Conservation (phyloP, 2,797 vertebrate genomes). For the Enteromius fasciolatus region DNA sequence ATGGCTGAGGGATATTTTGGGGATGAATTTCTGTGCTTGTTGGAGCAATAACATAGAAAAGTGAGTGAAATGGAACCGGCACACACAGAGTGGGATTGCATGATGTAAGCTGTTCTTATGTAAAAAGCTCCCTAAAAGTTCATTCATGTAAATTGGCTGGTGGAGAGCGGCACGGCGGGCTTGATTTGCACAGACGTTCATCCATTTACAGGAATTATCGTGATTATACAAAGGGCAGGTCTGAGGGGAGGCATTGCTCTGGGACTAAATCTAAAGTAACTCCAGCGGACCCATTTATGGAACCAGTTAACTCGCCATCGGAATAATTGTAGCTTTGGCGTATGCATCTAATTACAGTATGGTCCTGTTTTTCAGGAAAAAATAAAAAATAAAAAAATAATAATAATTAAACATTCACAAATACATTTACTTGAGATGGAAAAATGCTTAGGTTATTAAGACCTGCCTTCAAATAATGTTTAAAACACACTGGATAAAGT, state of each 20-base stretch:
- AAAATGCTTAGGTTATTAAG: not conserved
- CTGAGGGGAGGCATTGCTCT: constrained; percentile 22
- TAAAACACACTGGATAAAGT: not conserved
- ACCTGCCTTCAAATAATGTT: not conserved
- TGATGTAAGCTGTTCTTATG: constrained; percentile 15
- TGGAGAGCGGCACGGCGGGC: not conserved
- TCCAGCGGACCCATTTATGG: constrained; percentile 16
- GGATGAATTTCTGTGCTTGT: constrained; percentile 32
- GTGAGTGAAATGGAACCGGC: not conserved
- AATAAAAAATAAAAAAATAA: not conserved
- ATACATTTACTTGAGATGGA: not conserved
- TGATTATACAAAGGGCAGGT: constrained; percentile 37
- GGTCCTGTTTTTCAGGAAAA: not conserved
- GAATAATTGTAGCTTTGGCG: constrained; percentile 1
- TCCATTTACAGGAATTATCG: constrained; percentile 23
- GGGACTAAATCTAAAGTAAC: constrained; percentile 15
- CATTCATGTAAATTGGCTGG: constrained; percentile 26
- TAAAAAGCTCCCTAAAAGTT: constrained; percentile 15
- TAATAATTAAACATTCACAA: not conserved
- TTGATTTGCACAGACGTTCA: constrained; percentile 16
- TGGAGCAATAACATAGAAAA: constrained; percentile 1
- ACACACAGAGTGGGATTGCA: not conserved
- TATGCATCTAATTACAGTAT: constrained; percentile 3
- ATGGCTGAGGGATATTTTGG: constrained; percentile 25
- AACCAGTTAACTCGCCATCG: constrained; percentile 12